Conservation (phyloP, 1,140 invertebrate species). For the Bombus polaris region DNA sequence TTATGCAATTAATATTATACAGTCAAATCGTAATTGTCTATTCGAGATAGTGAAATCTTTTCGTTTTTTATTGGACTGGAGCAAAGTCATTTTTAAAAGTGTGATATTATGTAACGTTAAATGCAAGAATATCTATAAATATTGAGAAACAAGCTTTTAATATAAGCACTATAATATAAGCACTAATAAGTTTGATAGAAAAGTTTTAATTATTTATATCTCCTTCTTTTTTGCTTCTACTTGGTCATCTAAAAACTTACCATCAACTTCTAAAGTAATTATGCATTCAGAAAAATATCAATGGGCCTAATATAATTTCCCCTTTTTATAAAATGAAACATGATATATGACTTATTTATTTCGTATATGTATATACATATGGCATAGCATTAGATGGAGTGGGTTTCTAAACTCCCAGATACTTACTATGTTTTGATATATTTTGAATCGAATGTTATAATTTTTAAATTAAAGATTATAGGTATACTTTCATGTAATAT, state of each 20-base stretch:
- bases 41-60: not conserved
- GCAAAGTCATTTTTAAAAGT: not conserved
- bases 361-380: no score
- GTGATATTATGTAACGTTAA: not conserved
- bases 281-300: not conserved
- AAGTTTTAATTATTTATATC: not conserved
- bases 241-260: not conserved
- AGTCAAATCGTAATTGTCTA: not conserved
- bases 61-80: not conserved
- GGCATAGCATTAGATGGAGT: no score
- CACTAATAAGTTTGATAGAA: not conserved
- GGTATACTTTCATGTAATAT: not conserved
- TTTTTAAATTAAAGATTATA: not conserved
- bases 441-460: not conserved
- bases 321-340: not conserved
- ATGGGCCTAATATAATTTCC: no score
- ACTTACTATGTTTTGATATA: not conserved
- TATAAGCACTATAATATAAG: not conserved
- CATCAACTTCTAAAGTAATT: not conserved
- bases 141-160: not conserved
- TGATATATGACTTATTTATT: no score
- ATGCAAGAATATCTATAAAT: not conserved
- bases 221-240: not conserved
- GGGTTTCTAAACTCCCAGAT: no score
- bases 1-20: not conserved